phyloP scores from a whole-genome alignment of 2,888 invertebrate genomes.

The Idaea aversata region DNA sequence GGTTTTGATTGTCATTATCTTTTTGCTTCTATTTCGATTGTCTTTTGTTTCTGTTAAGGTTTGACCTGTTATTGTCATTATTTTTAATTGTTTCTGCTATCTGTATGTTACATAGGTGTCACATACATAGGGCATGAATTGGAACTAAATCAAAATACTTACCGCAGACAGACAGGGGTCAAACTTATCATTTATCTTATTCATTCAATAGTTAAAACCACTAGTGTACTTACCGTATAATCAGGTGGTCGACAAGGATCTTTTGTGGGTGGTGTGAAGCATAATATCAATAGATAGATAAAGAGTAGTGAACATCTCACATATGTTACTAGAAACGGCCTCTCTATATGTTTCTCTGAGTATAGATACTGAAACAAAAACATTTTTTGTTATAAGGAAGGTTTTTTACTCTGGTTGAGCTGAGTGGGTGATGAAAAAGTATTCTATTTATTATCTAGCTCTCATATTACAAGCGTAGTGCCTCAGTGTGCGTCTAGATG shows the following conservation, averaged over 20 bases:
- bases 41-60: no score
- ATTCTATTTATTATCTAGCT: no score
- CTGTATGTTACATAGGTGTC: no score
- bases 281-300: conserved; percentile 92
- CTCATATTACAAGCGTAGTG: no score
- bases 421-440: not conserved
- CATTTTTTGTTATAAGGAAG: conserved; percentile 10
- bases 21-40: no score
- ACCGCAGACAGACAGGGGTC: no score
- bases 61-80: no score
- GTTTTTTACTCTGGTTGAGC: not conserved
- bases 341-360: conserved; percentile 90
- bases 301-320: conserved; percentile 96
- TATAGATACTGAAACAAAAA: conserved; percentile 88
- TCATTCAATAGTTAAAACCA: conserved; percentile 26
- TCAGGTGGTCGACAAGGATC: conserved; percentile 88
- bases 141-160: no score
- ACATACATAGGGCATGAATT: no score
- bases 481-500: not conserved
- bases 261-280: conserved; percentile 94
- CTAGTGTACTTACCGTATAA: conserved; percentile 83
- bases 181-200: no score
- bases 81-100: no score
- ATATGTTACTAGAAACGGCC: conserved; percentile 98
- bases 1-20: no score